A percentile compares a stretch with the other conserved stretches of the same genome.
phyloP scores from a whole-genome alignment of 2,888 invertebrate genomes.

The Gastracanthus pulcherrimus region DNA sequence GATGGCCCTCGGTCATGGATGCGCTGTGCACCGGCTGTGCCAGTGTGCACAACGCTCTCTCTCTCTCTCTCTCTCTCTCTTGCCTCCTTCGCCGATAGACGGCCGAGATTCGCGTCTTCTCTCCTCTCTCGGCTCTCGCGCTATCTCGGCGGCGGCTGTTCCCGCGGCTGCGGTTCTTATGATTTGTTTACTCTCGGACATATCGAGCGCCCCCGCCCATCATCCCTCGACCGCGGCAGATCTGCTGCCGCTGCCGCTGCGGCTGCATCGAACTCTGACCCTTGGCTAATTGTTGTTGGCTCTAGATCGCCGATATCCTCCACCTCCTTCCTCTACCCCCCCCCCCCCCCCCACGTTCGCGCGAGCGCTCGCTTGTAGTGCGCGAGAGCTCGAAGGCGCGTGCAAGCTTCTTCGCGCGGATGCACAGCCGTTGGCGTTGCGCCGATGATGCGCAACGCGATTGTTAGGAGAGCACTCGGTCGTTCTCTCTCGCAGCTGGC shows the following conservation, averaged over 20 bases:
- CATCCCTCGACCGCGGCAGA: neutral
- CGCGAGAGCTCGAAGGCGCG: neutral
- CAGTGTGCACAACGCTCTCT: conserved; percentile 47
- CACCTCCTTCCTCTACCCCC: conserved; percentile 43
- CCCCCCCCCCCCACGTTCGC: no score
- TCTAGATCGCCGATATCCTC: conserved; percentile 74
- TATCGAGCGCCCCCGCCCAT: conserved; percentile 54
- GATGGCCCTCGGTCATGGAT: conserved; percentile 62
- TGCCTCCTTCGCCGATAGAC: neutral
- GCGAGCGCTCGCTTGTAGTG: neutral
- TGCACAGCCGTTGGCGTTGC: neutral
- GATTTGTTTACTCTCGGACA: conserved; percentile 74
- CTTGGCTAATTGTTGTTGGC: conserved; percentile 76
- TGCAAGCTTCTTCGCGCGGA: neutral
- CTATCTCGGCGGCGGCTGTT: no score
- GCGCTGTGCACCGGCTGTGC: conserved; percentile 8
- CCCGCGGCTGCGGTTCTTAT: conserved; percentile 62
- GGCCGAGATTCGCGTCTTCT: no score
- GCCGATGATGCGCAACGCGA: neutral
- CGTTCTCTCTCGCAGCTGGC: conserved; percentile 1
- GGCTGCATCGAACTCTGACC: conserved; percentile 73
- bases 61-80: neutral
- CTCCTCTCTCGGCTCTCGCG: neutral
- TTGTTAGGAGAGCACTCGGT: no score
- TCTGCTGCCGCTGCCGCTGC: conserved; percentile 54